Evolutionary conservation across 64 coral and sea anemone genomes (phyloP).

Genomic region (Platygyra sinensis): DNA sequence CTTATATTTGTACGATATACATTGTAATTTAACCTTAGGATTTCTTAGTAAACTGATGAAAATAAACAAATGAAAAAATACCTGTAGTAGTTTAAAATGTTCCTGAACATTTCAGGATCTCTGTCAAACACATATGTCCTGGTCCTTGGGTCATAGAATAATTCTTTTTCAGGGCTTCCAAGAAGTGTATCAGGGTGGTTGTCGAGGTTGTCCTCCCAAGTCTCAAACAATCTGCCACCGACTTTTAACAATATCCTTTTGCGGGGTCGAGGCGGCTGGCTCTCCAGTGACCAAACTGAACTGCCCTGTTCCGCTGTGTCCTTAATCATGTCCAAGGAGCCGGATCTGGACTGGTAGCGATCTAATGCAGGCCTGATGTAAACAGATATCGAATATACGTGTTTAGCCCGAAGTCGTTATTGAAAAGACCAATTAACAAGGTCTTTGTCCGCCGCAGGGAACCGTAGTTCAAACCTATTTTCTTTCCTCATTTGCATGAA

Average conservation of each 20-base stretch:
- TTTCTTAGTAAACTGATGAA: not conserved
- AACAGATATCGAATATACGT: not conserved
- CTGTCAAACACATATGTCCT: slow-evolving; percentile 86
- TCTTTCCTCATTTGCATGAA: not conserved
- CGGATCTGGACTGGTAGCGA: not conserved
- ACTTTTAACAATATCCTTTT: slow-evolving; percentile 79
- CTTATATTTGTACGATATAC: not conserved
- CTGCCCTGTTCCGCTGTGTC: not conserved
- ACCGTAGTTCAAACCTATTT: not conserved
- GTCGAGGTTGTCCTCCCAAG: slow-evolving; percentile 75
- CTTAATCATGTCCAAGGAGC: not conserved
- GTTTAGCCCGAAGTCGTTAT: not conserved
- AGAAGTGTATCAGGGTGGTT: slow-evolving; percentile 81
- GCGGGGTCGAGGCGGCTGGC: not conserved
- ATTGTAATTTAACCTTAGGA: not conserved
- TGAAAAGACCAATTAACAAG: slow-evolving; percentile 11
- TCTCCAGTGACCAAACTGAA: slow-evolving; percentile 21
- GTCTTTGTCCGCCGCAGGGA: not conserved
- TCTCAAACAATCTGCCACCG: slow-evolving; percentile 79
- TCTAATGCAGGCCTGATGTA: not conserved
- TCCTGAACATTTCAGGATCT: slow-evolving; percentile 84
- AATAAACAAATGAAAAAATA: slow-evolving; percentile 9
- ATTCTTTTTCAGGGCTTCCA: slow-evolving; percentile 76
- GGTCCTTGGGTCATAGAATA: slow-evolving; percentile 59
- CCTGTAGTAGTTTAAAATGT: slow-evolving; percentile 94